These are phyloP conservation scores for Drosophila recens DNA, from an alignment of 2,888 invertebrate genomes.

Conservation along the genomic window DNA sequence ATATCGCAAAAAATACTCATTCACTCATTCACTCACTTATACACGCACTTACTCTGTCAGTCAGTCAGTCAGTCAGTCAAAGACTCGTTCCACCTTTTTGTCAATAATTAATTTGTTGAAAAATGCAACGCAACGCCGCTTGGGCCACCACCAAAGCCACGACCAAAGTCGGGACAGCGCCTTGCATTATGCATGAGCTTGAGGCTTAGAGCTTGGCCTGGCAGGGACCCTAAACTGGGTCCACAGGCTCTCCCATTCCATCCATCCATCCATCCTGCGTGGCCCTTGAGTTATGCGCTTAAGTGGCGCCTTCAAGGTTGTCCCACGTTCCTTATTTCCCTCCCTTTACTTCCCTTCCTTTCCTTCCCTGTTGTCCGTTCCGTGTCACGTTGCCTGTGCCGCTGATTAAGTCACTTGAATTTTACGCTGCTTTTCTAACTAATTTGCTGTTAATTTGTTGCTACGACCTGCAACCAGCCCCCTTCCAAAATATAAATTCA, in stretches of 20 bases:
- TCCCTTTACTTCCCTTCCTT: neutral
- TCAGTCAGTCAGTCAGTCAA: conserved; percentile 22
- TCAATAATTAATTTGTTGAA: conserved; percentile 80
- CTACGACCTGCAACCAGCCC: conserved; percentile 27
- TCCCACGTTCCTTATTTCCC: conserved; percentile 14
- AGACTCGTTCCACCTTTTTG: conserved; percentile 72
- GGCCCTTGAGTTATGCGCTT: conserved; percentile 72
- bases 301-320: conserved; percentile 75
- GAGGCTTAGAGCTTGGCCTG: conserved; percentile 1
- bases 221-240: conserved; percentile 30
- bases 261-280: conserved; percentile 15
- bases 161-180: conserved; percentile 28
- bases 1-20: neutral
- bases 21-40: conserved; percentile 15
- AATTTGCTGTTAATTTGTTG: conserved; percentile 74
- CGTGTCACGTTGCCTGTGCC: conserved; percentile 8
- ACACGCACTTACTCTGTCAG: conserved; percentile 23
- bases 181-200: conserved; percentile 76
- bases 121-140: conserved; percentile 67
- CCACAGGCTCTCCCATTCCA: conserved; percentile 10
- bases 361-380: neutral
- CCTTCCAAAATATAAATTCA: conserved; percentile 18
- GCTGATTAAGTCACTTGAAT: conserved; percentile 74
- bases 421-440: conserved; percentile 69
- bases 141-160: conserved; percentile 67